These are phyloP conservation scores for Typhlichthys eigenmanni DNA, from an alignment of 2,797 vertebrate genomes.

Conservation along the genomic window DNA sequence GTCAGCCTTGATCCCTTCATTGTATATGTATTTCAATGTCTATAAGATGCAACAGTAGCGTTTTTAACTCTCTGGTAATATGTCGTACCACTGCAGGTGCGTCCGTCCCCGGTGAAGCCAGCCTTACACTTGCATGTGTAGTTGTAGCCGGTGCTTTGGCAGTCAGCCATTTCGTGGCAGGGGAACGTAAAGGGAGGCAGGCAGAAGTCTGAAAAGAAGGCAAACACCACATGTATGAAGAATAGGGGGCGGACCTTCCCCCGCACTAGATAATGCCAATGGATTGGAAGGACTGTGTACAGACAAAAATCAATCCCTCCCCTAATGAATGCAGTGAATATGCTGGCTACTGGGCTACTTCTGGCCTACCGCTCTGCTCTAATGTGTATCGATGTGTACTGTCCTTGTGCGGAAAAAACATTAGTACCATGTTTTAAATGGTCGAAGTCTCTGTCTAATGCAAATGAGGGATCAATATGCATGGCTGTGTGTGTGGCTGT, in stretches of 20 bases:
- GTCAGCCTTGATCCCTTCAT: too few species aligned
- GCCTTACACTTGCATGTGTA: constrained; percentile 78
- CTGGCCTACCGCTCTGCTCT: background rate
- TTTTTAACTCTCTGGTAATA: background rate
- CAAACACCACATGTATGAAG: background rate
- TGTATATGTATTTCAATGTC: too few species aligned
- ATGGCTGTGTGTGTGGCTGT: too few species aligned
- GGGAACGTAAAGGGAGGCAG: constrained; percentile 76
- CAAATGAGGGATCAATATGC: too few species aligned
- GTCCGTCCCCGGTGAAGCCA: constrained; percentile 76
- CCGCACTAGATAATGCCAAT: background rate
- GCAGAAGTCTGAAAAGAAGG: constrained; percentile 76
- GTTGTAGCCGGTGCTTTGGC: constrained; percentile 70
- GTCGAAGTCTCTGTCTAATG: constrained; percentile 2
- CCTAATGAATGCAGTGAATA: background rate
- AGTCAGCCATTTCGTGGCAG: constrained; percentile 78
- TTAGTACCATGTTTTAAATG: background rate
- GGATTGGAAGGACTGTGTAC: background rate
- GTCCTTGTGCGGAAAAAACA: background rate
- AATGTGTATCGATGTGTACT: constrained; percentile 5
- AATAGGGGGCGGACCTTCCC: background rate
- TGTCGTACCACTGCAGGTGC: constrained; percentile 77
- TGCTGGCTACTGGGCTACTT: background rate
- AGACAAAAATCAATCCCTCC: background rate
- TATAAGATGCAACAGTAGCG: too few species aligned